Percentiles rank a stretch among this genome's conserved stretches.
phyloP scores from a whole-genome alignment of 2,113 vertebrate species.

The Brevimyrus niger region DNA sequence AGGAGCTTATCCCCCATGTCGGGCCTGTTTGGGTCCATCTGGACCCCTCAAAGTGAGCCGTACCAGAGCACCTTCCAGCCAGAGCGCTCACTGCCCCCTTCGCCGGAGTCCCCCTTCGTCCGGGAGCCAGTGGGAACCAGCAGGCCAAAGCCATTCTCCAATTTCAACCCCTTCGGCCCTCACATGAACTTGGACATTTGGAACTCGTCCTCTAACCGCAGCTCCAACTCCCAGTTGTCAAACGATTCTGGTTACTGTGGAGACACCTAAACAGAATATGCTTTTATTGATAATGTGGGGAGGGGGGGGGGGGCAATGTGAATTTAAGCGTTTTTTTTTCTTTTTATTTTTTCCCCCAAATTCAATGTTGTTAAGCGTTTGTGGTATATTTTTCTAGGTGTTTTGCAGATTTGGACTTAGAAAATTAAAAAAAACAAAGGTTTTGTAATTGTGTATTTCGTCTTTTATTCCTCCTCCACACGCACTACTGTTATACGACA shows the following conservation, averaged over 20 bases:
- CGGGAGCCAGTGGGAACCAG: slow-evolving; percentile 73
- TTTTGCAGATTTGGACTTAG: slow-evolving; percentile 71
- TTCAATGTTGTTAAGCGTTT: slow-evolving; percentile 67
- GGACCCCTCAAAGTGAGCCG: slow-evolving; percentile 87
- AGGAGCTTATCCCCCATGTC: slow-evolving; percentile 97
- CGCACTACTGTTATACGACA: background rate
- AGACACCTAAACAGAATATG: slow-evolving; percentile 68
- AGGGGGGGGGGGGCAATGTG: slow-evolving; percentile 31
- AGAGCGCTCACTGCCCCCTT: slow-evolving; percentile 58
- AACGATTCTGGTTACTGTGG: slow-evolving; percentile 94
- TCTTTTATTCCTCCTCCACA: background rate
- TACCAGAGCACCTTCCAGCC: slow-evolving; percentile 79
- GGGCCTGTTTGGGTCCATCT: slow-evolving; percentile 96
- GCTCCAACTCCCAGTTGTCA: slow-evolving; percentile 81
- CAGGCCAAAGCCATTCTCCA: slow-evolving; percentile 76
- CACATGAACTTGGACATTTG: slow-evolving; percentile 99
- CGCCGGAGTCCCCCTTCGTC: slow-evolving; percentile 69
- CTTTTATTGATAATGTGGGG: slow-evolving; percentile 37
- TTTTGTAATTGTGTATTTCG: slow-evolving; percentile 53
- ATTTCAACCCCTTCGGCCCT: slow-evolving; percentile 90
- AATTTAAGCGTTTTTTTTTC: slow-evolving; percentile 33
- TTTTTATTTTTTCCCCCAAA: slow-evolving; percentile 36
- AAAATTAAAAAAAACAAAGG: slow-evolving; percentile 61
- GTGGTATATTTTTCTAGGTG: slow-evolving; percentile 81
- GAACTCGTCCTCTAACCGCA: slow-evolving; percentile 84